Evolutionary conservation across 2,888 invertebrate genomes (phyloP), one percentile per base, ranked within the genome.

Genomic region (Branchellion lobata): DNA sequence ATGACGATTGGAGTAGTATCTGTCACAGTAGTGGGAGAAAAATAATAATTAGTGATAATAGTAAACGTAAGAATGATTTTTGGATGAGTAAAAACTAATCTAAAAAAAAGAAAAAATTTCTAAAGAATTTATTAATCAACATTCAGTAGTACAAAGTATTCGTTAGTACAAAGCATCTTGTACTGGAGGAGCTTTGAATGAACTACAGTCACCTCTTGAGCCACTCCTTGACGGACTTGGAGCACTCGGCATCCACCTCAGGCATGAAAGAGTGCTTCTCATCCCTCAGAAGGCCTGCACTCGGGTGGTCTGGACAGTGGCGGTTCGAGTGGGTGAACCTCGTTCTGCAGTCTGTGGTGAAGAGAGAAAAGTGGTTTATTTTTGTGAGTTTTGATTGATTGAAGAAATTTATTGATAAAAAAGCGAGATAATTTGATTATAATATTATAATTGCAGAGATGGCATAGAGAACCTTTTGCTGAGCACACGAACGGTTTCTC

Each of bases 261-360:
- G 79, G 79, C n/a, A 73, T 29, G 2, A 71, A 77, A 73, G 74
- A 65, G 27, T 81, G 65, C 14, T 69, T 51, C 8, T 82, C 81
- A 21, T 81, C 81, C 73, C 83, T 86, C 21, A 88, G 88, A 0
- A 91, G 86, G 29, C 90, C 90, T 0, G 90, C 90, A 81, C 90
- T 90, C 0, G 92, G 92, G 88, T 93, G 93, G 81, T 91, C 90
- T 0, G 91, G 90, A 85, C 93, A 93, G 83, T 92, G 92, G 36
- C 93, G 88, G 86, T 93, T 93, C 0, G 92, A 92, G 87, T 93
- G 93, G 0, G 92, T 92, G 85, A 92, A 93, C 81, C 92, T 88
- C 86, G 90, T 91, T 51, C 88, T 88, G 86, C 93, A 93, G 75
- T 89, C 82, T 82, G 18, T 11, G 73, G 27, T 29, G 3, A 27